A percentile compares a stretch with the other conserved stretches of the same genome.
Conservation (phyloP, 2,113 vertebrate genomes). For the Nannobrachium achirus region DNA sequence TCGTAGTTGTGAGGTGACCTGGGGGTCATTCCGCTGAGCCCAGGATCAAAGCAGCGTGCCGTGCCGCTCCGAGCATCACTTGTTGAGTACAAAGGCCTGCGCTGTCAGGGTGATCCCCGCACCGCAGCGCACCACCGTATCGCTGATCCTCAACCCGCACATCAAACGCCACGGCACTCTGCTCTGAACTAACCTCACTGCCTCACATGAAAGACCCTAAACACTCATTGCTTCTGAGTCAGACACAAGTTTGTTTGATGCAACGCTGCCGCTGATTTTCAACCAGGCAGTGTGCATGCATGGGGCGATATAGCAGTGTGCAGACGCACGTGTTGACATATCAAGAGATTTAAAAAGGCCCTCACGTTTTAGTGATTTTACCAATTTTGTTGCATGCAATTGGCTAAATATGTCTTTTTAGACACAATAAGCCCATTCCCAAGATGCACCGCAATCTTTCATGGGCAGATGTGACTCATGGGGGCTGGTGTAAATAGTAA, state of each 20-base stretch:
- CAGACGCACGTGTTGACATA: not conserved
- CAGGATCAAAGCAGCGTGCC: slow-evolving; percentile 60
- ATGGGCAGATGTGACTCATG: too few species aligned
- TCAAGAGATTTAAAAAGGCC: too few species aligned
- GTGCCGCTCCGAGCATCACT: slow-evolving; percentile 60
- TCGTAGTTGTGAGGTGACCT: slow-evolving; percentile 52
- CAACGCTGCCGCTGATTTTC: slow-evolving; percentile 34
- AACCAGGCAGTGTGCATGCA: not conserved
- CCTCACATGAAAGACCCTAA: slow-evolving; percentile 66
- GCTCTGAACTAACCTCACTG: slow-evolving; percentile 63
- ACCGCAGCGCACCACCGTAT: slow-evolving; percentile 45
- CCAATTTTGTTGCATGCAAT: too few species aligned
- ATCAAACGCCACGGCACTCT: slow-evolving; percentile 55
- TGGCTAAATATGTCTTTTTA: too few species aligned
- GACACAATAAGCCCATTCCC: too few species aligned
- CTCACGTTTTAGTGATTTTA: too few species aligned
- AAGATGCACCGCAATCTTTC: too few species aligned
- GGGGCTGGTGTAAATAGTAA: too few species aligned
- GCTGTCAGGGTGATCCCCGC: slow-evolving; percentile 44
- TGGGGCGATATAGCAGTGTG: slow-evolving; percentile 12
- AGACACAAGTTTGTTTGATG: slow-evolving; percentile 56
- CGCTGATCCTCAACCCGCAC: slow-evolving; percentile 30
- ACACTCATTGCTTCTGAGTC: slow-evolving; percentile 43
- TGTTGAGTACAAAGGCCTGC: slow-evolving; percentile 62
- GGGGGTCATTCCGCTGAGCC: slow-evolving; percentile 45